Evolutionary conservation across 2,888 invertebrate genomes (phyloP).

Genomic region (Pasiphila rectangulata): DNA sequence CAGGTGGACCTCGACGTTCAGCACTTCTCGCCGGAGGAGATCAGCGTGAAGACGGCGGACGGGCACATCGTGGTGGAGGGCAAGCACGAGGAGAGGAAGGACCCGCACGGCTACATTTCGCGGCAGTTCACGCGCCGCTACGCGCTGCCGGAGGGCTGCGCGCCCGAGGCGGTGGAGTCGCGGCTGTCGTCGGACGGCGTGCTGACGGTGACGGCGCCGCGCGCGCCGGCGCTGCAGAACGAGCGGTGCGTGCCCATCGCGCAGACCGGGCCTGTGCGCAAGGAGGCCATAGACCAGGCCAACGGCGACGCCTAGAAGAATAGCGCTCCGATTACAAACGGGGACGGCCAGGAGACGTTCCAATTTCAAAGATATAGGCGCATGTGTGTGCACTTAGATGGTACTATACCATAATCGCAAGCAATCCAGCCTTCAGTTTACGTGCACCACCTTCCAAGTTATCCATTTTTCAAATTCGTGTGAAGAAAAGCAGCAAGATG

Average conservation of each 20-base stretch:
- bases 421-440: no score
- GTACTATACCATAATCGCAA: no score
- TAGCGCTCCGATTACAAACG: no score
- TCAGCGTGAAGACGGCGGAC: slow-evolving; percentile 87
- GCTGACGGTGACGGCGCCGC: slow-evolving; percentile 84
- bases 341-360: slow-evolving; percentile 49
- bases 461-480: background rate
- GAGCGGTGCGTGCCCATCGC: slow-evolving; percentile 81
- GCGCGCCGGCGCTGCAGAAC: slow-evolving; percentile 53
- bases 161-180: slow-evolving; percentile 85
- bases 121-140: slow-evolving; percentile 89
- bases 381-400: no score
- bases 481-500: slow-evolving; percentile 50
- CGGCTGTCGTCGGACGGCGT: slow-evolving; percentile 88
- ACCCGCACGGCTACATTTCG: slow-evolving; percentile 87
- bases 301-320: slow-evolving; percentile 56
- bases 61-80: slow-evolving; percentile 86
- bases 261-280: slow-evolving; percentile 82
- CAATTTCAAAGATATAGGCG: no score
- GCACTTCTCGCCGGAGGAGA: slow-evolving; percentile 87
- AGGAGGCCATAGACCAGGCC: slow-evolving; percentile 75
- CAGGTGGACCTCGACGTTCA: slow-evolving; percentile 87
- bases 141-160: slow-evolving; percentile 86
- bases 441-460: background rate
- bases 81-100: slow-evolving; percentile 89